Percentiles rank a stretch among this genome's conserved stretches.
These are phyloP conservation scores for Limnephilus rhombicus DNA, from an alignment of 2,888 invertebrate species.

Conservation along the genomic window DNA sequence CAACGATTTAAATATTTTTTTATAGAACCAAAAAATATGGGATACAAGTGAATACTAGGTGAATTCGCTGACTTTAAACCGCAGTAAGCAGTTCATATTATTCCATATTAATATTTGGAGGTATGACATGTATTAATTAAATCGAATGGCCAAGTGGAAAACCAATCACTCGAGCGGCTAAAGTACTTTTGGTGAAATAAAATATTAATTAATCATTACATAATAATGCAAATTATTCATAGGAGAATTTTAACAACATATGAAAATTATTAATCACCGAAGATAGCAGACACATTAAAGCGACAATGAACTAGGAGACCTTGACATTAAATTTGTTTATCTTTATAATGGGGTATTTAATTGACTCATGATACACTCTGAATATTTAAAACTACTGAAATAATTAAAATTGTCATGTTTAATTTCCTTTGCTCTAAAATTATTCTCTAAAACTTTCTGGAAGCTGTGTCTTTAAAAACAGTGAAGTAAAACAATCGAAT, in stretches of 20 bases:
- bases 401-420: neutral
- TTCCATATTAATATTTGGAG: no score
- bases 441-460: neutral
- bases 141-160: no score
- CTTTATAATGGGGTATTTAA: neutral
- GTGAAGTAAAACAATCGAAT: neutral
- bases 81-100: no score
- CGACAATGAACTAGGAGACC: neutral
- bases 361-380: neutral
- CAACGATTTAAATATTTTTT: no score
- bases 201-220: neutral
- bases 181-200: no score
- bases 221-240: neutral
- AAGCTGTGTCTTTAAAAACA: neutral
- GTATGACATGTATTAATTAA: no score
- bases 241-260: neutral
- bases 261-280: neutral
- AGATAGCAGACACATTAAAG: neutral
- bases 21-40: no score
- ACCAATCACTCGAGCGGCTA: no score
- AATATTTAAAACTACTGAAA: neutral
- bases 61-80: no score
- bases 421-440: neutral
- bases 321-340: neutral
- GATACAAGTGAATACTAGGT: no score